Base-by-base conservation (phyloP, 2,797 vertebrate genomes). In the Columba guinea region DNA sequence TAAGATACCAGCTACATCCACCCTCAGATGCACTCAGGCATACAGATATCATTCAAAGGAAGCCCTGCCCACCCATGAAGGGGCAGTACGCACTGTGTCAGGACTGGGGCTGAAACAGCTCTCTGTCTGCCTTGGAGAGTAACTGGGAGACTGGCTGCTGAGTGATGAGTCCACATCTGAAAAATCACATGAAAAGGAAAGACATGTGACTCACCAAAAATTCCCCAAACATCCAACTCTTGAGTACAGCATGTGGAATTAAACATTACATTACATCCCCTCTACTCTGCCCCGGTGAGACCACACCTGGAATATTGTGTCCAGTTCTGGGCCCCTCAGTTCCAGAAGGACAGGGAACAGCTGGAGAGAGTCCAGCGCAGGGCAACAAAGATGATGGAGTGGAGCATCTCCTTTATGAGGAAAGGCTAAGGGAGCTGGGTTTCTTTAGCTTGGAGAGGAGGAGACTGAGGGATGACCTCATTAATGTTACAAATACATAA, bases 51-150 rank as follows among this genome's bases (percentile, higher is more conserved):
- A 52, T 16, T 35, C 14, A 53, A 28, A 49, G 11, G 19, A 71
- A 68, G 15, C 52, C 58, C 62, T 64, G 64, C 16, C 58, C 91
- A 67, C 55, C 37, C 59, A 46, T 11, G 41, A 53, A 63, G 68
- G 26, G 85, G 26, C 28, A 41, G 69, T 35, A 76, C 98, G 98
- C 94, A 99, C 98, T 59, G 68, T 70, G 26, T 96, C 96, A 34
- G 98, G 97, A 94, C 97, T 98, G 71, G 97, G 98, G 95, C 95
- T 98, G 63, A 96, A 91, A 93, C 81, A 97, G 94, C 95, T 97
- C 8, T 97, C 97, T 21, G 94, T 93, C 76, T 96, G 95, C 64
- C 90, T 90, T 75, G 97, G 98, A 89, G 97, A 98, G 90, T 95
- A 98, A 93, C 90, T 94, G 80, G 97, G 92, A 28, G 97, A 98